Percentiles rank a stretch among this genome's conserved stretches.
These are phyloP conservation scores for Drosophila nannoptera DNA, from an alignment of 1,140 invertebrate genomes.

Conservation along the genomic window DNA sequence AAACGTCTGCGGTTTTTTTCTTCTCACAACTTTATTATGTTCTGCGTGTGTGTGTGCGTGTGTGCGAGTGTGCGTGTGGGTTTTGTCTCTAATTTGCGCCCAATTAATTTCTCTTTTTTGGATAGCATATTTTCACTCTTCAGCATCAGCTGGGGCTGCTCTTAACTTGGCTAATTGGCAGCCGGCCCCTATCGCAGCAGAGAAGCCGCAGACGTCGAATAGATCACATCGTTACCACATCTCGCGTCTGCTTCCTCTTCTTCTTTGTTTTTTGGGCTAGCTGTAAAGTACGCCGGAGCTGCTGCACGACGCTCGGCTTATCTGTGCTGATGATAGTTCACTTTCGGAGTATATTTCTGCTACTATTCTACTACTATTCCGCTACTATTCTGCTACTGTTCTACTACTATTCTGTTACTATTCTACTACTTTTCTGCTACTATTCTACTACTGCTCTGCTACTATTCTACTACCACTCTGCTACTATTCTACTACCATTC, in stretches of 20 bases:
- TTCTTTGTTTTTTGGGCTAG: not conserved
- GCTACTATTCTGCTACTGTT: too few relatives aligned
- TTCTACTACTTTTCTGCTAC: too few relatives aligned
- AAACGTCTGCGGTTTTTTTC: slow-evolving; percentile 12
- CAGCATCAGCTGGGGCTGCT: not conserved
- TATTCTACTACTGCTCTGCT: too few relatives aligned
- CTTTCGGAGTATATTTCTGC: too few relatives aligned
- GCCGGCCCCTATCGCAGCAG: not conserved
- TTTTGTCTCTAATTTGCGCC: slow-evolving; percentile 68
- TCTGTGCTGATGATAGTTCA: too few relatives aligned
- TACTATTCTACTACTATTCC: too few relatives aligned
- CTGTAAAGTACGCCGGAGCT: slow-evolving; percentile 6
- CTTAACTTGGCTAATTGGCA: slow-evolving; percentile 19
- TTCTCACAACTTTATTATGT: slow-evolving; percentile 15
- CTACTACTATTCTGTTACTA: too few relatives aligned
- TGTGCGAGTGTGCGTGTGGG: not conserved
- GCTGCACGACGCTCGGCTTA: too few relatives aligned
- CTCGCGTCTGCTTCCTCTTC: not conserved
- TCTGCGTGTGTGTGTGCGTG: too few relatives aligned
- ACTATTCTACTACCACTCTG: too few relatives aligned
- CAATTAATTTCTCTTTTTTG: slow-evolving; percentile 71
- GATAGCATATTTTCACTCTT: slow-evolving; percentile 33
- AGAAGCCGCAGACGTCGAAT: not conserved
- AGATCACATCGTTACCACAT: slow-evolving; percentile 1
- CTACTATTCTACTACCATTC: too few relatives aligned